Percentiles rank a stretch among this genome's conserved stretches.
Evolutionary conservation across 2,888 invertebrate species (phyloP).

Genomic region (Bombylius major): DNA sequence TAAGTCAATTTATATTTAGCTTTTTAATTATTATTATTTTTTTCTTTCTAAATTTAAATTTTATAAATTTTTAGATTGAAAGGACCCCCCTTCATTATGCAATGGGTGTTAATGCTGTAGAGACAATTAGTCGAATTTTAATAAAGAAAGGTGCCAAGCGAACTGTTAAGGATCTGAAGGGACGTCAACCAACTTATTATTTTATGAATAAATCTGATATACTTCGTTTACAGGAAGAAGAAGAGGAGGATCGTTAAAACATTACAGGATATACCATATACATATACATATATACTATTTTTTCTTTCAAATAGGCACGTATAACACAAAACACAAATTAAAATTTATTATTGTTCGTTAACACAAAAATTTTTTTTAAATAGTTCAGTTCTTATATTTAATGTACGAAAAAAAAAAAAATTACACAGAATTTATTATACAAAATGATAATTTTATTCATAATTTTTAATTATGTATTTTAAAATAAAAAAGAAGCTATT

Average conservation of each 20-base stretch:
- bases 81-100: conserved; percentile 81
- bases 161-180: conserved; percentile 74
- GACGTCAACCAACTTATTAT: conserved; percentile 80
- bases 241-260: conserved; percentile 42
- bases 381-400: too few species aligned
- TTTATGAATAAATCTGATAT: conserved; percentile 88
- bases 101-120: conserved; percentile 77
- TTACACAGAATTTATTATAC: too few species aligned
- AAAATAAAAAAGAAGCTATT: too few species aligned
- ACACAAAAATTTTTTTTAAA: too few species aligned
- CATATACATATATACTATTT: too few species aligned
- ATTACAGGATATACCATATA: neutral
- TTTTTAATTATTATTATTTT: neutral
- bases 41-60: neutral
- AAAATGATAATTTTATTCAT: too few species aligned
- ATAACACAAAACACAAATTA: too few species aligned
- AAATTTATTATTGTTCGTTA: too few species aligned
- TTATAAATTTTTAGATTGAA: conserved; percentile 50
- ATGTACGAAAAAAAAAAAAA: too few species aligned
- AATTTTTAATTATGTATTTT: too few species aligned
- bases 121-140: conserved; percentile 64
- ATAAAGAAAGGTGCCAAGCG: conserved; percentile 74
- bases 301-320: too few species aligned
- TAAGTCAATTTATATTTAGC: conserved; percentile 29
- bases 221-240: conserved; percentile 70